Evolutionary conservation across 2,888 invertebrate genomes (phyloP).

Genomic region (Sepioteuthis lessoniana): DNA sequence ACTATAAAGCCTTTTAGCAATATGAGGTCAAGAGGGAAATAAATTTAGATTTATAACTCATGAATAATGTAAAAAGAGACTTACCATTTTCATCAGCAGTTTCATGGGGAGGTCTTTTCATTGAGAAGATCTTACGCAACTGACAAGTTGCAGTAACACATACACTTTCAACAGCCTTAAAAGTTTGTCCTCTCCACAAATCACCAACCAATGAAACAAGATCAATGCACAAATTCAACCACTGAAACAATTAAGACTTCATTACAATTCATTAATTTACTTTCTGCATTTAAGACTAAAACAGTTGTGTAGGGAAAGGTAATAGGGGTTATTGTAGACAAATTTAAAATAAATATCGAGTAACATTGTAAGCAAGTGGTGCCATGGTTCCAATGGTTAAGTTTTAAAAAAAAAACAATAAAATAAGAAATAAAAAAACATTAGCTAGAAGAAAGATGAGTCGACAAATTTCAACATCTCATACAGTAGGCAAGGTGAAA

Average conservation of each 20-base stretch:
- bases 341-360: too few relatives aligned
- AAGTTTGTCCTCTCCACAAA: conserved; percentile 72
- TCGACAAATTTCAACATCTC: too few relatives aligned
- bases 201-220: conserved; percentile 72
- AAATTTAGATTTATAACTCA: not conserved
- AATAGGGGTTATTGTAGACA: too few relatives aligned
- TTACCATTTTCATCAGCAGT: conserved; percentile 72
- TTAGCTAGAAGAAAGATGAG: too few relatives aligned
- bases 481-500: too few relatives aligned
- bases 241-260: conserved; percentile 61
- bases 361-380: too few relatives aligned
- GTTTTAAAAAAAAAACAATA: too few relatives aligned
- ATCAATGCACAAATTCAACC: conserved; percentile 73
- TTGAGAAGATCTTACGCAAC: conserved; percentile 71
- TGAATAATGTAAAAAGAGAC: not conserved
- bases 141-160: conserved; percentile 72
- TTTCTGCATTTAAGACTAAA: not conserved
- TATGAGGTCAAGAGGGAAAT: not conserved
- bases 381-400: too few relatives aligned
- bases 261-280: not conserved
- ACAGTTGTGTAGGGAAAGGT: too few relatives aligned
- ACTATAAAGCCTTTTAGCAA: not conserved
- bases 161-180: conserved; percentile 68
- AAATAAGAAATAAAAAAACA: too few relatives aligned
- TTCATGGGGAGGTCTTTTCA: conserved; percentile 72